These are phyloP conservation scores for Spheniscus humboldti DNA, from an alignment of 2,797 vertebrate genomes.

Conservation along the genomic window DNA sequence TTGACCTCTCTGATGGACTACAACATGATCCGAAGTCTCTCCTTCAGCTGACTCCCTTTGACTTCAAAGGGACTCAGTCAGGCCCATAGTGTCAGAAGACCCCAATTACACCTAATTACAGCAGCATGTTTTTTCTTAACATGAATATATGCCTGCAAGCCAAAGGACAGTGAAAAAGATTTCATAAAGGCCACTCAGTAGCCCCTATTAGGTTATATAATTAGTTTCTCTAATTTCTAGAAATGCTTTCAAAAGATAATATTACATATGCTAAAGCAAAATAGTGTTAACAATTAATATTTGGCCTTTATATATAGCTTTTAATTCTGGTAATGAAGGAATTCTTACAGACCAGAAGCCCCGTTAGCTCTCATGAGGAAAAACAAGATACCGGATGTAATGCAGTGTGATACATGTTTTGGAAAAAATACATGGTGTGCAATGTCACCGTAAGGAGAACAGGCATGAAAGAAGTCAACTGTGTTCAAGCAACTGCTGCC, in stretches of 20 bases:
- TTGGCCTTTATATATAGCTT: background rate
- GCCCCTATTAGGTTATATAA: background rate
- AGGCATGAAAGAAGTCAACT: background rate
- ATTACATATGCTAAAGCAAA: background rate
- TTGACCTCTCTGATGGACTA: background rate
- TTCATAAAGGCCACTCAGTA: background rate
- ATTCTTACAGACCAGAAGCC: background rate
- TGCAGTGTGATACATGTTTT: background rate
- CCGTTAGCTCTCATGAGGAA: background rate
- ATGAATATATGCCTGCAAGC: background rate
- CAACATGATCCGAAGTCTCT: background rate
- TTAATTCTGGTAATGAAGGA: background rate
- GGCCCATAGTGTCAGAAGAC: background rate
- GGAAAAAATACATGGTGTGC: background rate
- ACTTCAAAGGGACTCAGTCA: background rate
- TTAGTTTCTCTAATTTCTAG: background rate
- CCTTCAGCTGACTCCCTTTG: background rate
- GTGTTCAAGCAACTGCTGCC: background rate
- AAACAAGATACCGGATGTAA: background rate
- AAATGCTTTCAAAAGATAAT: background rate
- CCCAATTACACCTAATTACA: background rate
- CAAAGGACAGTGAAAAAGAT: background rate
- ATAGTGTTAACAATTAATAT: background rate
- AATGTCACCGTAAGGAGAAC: background rate
- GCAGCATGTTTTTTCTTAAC: background rate